phyloP scores from a whole-genome alignment of 1,140 invertebrate genomes.

The Aphelenchoides fujianensis region DNA sequence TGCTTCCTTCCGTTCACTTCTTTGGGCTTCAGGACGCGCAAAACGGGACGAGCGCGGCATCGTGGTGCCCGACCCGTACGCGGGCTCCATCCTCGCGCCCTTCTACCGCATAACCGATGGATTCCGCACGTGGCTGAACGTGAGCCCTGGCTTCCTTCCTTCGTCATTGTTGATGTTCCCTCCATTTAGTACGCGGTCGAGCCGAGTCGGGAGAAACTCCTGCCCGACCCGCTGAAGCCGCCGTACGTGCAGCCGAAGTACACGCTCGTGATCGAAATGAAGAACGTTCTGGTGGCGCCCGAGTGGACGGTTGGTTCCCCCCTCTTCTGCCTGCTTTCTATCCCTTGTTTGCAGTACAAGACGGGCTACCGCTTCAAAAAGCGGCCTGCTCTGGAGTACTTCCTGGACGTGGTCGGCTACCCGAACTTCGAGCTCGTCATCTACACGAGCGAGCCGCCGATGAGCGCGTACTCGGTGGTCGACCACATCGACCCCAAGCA shows the following conservation, averaged over 20 bases:
- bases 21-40: conserved; percentile 40
- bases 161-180: conserved; percentile 41
- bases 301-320: conserved; percentile 82
- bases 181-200: conserved; percentile 68
- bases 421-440: conserved; percentile 94
- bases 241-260: conserved; percentile 94
- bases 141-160: conserved; percentile 26
- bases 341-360: conserved; percentile 69
- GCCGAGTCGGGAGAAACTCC: conserved; percentile 84
- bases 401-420: conserved; percentile 78
- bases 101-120: conserved; percentile 51
- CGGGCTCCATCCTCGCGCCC: conserved; percentile 38
- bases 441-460: conserved; percentile 79
- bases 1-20: neutral
- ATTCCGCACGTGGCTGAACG: conserved; percentile 48
- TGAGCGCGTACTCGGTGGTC: conserved; percentile 85
- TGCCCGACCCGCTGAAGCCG: conserved; percentile 85
- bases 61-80: conserved; percentile 43
- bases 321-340: neutral
- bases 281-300: conserved; percentile 89
- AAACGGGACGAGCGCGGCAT: conserved; percentile 46
- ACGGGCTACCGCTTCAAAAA: conserved; percentile 93
- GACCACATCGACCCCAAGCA: conserved; percentile 86
- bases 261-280: conserved; percentile 91
- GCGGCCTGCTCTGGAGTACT: conserved; percentile 88